phyloP scores from a whole-genome alignment of 92 coral and sea anemone genomes.

The Parazoanthus swiftii region DNA sequence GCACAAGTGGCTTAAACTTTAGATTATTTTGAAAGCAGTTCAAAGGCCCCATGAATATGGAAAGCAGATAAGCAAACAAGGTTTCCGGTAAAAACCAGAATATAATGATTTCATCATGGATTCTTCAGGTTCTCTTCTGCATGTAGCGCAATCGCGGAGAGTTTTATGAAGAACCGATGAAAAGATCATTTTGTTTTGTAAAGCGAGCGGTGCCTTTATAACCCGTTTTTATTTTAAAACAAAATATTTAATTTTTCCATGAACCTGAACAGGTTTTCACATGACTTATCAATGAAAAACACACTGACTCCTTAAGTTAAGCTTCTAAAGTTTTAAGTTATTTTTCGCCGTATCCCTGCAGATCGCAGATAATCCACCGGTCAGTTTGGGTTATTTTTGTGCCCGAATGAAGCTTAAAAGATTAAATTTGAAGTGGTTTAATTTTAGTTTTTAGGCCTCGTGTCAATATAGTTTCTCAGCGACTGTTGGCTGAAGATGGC shows the following conservation, averaged over 20 bases:
- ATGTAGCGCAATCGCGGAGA: background rate
- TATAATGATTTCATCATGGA: background rate
- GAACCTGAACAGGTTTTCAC: background rate
- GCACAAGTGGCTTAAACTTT: conserved; percentile 21
- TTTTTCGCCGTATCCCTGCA: background rate
- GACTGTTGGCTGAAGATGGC: background rate
- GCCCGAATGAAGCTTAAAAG: conserved; percentile 19
- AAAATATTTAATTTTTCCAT: conserved; percentile 16
- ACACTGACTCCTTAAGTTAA: background rate
- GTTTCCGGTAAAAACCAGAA: conserved; percentile 13
- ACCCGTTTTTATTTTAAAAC: background rate
- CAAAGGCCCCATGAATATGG: conserved; percentile 14
- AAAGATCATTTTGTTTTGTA: background rate
- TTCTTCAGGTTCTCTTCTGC: background rate
- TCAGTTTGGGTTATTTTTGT: conserved; percentile 2
- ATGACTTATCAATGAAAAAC: background rate
- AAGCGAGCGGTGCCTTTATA: background rate
- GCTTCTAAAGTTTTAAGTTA: background rate
- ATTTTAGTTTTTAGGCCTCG: conserved; percentile 16
- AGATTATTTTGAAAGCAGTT: conserved; percentile 35
- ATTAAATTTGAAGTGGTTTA: conserved; percentile 34
- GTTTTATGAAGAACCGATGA: background rate
- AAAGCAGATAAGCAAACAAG: conserved; percentile 21
- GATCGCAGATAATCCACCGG: background rate
- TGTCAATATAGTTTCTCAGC: background rate